These are phyloP conservation scores for Paedocypris sp. DNA, from an alignment of 2,113 vertebrate genomes.

Conservation along the genomic window DNA sequence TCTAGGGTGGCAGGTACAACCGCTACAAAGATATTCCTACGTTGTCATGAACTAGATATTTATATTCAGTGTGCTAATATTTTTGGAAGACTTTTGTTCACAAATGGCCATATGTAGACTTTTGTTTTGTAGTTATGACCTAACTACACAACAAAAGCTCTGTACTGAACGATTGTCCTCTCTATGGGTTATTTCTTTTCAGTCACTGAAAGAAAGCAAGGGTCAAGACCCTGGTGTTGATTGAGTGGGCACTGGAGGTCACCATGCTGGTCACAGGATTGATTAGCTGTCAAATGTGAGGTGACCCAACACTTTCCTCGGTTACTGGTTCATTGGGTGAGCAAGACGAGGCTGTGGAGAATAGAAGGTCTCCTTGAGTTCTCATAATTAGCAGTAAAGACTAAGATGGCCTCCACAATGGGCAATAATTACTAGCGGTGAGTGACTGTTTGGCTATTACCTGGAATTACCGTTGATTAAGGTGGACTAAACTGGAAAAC, in stretches of 20 bases:
- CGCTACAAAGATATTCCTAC: too few species aligned
- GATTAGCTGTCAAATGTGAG: slow-evolving; percentile 27
- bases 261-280: slow-evolving; percentile 1
- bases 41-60: too few species aligned
- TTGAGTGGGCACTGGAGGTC: slow-evolving; percentile 14
- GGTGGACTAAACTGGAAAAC: not conserved
- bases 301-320: slow-evolving; percentile 3
- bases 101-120: too few species aligned
- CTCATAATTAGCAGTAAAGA: not conserved
- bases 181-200: too few species aligned
- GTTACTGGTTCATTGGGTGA: slow-evolving; percentile 9
- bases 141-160: too few species aligned
- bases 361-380: not conserved
- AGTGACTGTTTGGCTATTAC: not conserved
- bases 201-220: not conserved
- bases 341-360: not conserved
- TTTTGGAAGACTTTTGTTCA: too few species aligned
- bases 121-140: too few species aligned
- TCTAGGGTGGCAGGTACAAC: too few species aligned
- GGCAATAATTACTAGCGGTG: not conserved
- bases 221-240: slow-evolving; percentile 8
- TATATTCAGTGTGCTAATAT: too few species aligned
- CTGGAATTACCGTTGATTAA: slow-evolving; percentile 20
- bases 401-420: not conserved
- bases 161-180: too few species aligned